Percentiles rank a stretch among this genome's conserved stretches.
These are phyloP conservation scores for Manis crassicaudata DNA, from an alignment of 2,797 vertebrate species.

Conservation along the genomic window DNA sequence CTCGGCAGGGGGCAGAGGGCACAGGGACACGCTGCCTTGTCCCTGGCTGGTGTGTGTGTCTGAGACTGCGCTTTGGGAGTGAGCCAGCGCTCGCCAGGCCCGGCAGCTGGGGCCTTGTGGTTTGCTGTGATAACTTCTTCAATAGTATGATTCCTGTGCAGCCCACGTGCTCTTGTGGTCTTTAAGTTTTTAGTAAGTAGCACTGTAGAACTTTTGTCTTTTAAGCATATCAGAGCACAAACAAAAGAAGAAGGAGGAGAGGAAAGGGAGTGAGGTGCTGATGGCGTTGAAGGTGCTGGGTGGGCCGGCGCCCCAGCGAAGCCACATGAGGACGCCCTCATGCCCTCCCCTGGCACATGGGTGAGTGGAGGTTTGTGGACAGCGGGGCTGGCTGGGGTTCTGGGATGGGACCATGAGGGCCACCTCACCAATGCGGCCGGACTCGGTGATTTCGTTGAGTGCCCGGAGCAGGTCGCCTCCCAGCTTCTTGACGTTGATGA, in stretches of 20 bases:
- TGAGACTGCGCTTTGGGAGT: rapidly evolving
- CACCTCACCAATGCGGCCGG: slow-evolving; percentile 91
- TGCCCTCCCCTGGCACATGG: rapidly evolving
- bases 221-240: neutral
- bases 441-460: slow-evolving; percentile 88
- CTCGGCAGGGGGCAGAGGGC: neutral
- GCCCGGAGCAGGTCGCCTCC: slow-evolving; percentile 90
- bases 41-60: neutral
- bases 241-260: neutral
- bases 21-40: neutral
- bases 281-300: rapidly evolving
- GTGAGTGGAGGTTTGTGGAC: rapidly evolving
- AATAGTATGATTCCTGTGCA: rapidly evolving
- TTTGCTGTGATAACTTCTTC: rapidly evolving
- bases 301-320: rapidly evolving
- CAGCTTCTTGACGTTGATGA: slow-evolving; percentile 92
- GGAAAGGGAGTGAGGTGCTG: neutral
- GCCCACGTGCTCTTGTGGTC: neutral
- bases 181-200: neutral
- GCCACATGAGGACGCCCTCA: rapidly evolving
- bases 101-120: rapidly evolving
- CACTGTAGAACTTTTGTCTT: neutral
- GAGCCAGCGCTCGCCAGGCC: rapidly evolving
- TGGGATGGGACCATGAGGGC: rapidly evolving
- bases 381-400: rapidly evolving